Base-by-base conservation (phyloP, 2,888 invertebrate genomes). In the Marasmarcha lunaedactyla region DNA sequence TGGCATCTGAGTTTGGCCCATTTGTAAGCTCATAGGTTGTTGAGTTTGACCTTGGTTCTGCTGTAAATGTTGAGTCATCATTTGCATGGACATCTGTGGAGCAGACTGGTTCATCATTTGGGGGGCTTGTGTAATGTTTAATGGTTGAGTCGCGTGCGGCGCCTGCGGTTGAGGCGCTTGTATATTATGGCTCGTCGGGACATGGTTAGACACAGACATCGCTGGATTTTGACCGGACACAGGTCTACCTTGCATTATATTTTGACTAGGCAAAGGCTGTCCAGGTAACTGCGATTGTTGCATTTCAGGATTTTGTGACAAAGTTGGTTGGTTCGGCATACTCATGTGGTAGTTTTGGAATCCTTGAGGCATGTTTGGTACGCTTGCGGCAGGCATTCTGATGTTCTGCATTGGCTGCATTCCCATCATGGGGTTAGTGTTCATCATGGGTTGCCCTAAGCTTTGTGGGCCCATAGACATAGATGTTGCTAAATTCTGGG, bases 401-500 rank as follows among this genome's bases (percentile, higher is more conserved):
- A 81, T 72, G 44, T 71, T 74, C 38, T 65, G 71, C 68, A 79
- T 69, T n/a, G n/a, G n/a, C 55, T 74, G 77, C 66, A 79, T 62
- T 13, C 64, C 63, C 43, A 68, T 55, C 63, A 76, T 69, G 1
- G 69, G 63, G 44, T 71, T 78, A 42, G 46, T 59, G 37, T 70
- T 78, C 42, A 72, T 59, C 45, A 71, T 58, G 12, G 65, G 54
- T 42, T 57, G 69, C 15, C 47, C 47, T 35, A 69, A 53, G 41
- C 61, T 71, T 40, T 57, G 66, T 48, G 74, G 77, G 1, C 63
- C 67, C 7, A 63, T 49, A 0, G 68, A 54, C 57, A 74, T 67
- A 1, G 20, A 20, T 20, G 63, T 57, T 1, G 70, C 65, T 61
- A 74, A 67, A 46, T 57, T 61, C 2, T 30, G 15, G 10, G 52